These are phyloP conservation scores for Alouatta palliata DNA, from an alignment of 2,113 vertebrate species.

Conservation along the genomic window DNA sequence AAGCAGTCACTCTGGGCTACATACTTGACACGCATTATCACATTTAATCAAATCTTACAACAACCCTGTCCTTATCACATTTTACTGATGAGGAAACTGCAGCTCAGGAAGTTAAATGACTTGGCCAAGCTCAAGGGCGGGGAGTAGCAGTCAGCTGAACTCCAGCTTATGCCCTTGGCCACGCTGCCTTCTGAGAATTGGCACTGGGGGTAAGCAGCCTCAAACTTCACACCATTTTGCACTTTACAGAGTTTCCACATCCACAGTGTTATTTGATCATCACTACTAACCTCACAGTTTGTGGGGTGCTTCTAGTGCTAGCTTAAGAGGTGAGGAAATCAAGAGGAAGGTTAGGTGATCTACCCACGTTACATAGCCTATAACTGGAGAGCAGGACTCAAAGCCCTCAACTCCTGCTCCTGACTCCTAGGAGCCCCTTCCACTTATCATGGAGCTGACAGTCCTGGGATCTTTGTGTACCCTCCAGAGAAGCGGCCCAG, in stretches of 20 bases:
- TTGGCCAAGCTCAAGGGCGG: not conserved
- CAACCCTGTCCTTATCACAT: not conserved
- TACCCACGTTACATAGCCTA: not conserved
- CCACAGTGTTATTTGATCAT: not conserved
- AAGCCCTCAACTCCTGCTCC: not conserved
- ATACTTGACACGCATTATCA: not conserved
- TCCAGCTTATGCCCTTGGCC: not conserved
- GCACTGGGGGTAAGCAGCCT: not conserved
- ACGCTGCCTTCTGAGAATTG: fast-evolving
- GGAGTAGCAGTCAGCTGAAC: not conserved
- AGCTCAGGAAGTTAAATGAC: not conserved
- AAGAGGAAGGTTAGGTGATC: not conserved
- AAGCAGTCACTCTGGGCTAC: not conserved
- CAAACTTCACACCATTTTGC: not conserved
- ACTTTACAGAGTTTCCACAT: not conserved
- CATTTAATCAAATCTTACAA: not conserved
- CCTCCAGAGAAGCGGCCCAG: not conserved
- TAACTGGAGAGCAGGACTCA: not conserved
- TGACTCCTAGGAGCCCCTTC: not conserved
- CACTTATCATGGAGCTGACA: not conserved
- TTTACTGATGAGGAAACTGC: not conserved
- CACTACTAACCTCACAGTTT: not conserved
- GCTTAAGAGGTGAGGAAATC: not conserved
- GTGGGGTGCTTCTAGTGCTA: no score
- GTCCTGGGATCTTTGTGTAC: no score